phyloP scores from a whole-genome alignment of 2,888 invertebrate genomes.

The Drosophila subquinaria region DNA sequence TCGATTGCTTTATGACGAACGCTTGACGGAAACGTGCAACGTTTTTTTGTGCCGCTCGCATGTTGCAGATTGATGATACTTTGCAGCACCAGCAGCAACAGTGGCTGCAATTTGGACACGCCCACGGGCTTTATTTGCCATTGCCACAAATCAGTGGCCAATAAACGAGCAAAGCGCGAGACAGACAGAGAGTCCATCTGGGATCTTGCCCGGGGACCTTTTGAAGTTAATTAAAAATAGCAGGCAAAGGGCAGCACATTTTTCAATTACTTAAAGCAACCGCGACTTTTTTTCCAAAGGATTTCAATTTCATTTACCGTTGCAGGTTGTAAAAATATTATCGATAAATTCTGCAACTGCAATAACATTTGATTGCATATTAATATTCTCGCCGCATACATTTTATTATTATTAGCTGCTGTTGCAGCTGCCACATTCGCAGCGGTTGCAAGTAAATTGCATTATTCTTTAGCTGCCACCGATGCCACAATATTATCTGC shows the following conservation, averaged over 20 bases:
- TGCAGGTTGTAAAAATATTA: conserved; percentile 60
- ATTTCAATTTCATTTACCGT: conserved; percentile 33
- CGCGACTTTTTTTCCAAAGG: not conserved
- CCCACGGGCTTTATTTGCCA: conserved; percentile 65
- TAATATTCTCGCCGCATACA: conserved; percentile 41
- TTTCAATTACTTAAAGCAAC: conserved; percentile 66
- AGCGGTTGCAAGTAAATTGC: conserved; percentile 60
- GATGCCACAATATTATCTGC: conserved; percentile 18
- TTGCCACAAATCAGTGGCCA: conserved; percentile 76
- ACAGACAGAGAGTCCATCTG: conserved; percentile 18
- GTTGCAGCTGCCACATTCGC: conserved; percentile 27
- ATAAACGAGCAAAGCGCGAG: conserved; percentile 49
- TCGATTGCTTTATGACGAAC: conserved; percentile 63
- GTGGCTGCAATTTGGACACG: conserved; percentile 41
- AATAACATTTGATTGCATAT: conserved; percentile 60
- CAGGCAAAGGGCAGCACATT: conserved; percentile 19
- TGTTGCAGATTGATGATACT: conserved; percentile 60
- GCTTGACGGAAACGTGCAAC: conserved; percentile 62
- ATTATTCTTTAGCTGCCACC: conserved; percentile 43
- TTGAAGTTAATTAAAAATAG: conserved; percentile 75
- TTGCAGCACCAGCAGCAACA: conserved; percentile 28
- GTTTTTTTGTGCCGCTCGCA: conserved; percentile 23
- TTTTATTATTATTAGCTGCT: conserved; percentile 28
- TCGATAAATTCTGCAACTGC: conserved; percentile 40
- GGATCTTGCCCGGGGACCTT: conserved; percentile 40